Base-by-base conservation (phyloP, 2,888 invertebrate genomes). In the Apotomis betuletana region DNA sequence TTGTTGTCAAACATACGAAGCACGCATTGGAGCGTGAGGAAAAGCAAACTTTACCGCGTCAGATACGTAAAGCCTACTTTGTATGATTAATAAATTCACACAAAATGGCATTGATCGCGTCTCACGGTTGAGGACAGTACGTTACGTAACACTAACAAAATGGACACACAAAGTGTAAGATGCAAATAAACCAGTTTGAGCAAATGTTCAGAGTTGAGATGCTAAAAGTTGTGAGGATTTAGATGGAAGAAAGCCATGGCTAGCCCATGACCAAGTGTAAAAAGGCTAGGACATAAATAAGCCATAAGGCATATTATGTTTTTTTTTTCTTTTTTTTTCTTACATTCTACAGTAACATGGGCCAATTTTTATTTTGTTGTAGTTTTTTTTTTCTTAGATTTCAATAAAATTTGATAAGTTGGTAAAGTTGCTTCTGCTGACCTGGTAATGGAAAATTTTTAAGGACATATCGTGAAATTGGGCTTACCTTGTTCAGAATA, bases 171-270 rank as follows among this genome's bases (percentile, higher is more conserved):
- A 68, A 68, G 63, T 62, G 52, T 36, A 63, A 44, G 38, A 68
- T 72, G 67, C 72, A 68, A 71, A 72, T 68, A 72, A 68, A 68
- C 72, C 59, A 63, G 72, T 72, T 68, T 68, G 27, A 27, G 61
- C 49, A 67, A 67, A 71, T 52, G 15, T 61, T 71, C 27, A 41
- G 55, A 65, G 27, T 58, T 62, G 62, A 61, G 49, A 61, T 44
- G 67, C 49, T 67, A 38, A 61, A 71, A 67, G 67, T 62, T 41
- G 57, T 36, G 51, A 62, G 38, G 51, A 52, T 57, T 63, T 41
- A 52, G 10, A 46, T 55, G 12, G 52, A 27, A 36, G 51, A 36
- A 49, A 36, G 12, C 49, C 49, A 10, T 49, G 9, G 5, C 12
- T 49, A 10, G 9, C 5, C 9, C 10, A 27, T 49, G 49, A 49